These are phyloP conservation scores for Brienomyrus longianalis DNA, from an alignment of 2,113 vertebrate genomes.

Conservation along the genomic window DNA sequence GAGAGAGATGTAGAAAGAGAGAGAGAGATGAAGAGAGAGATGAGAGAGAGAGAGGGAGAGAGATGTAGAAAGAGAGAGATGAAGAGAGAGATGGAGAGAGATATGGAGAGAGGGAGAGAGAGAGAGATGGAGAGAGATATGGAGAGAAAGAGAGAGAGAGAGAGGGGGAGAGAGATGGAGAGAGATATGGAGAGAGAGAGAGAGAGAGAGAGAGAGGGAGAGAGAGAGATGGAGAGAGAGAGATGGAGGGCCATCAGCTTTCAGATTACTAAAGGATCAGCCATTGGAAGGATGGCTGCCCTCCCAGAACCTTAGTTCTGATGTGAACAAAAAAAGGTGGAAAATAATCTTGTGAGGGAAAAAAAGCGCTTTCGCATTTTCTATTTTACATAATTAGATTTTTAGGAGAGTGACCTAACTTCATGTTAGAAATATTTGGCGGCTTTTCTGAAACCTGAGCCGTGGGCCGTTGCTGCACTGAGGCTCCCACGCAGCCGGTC, in stretches of 20 bases:
- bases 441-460: constrained; percentile 2
- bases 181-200: background rate
- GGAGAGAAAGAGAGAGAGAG: background rate
- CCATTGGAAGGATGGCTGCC: background rate
- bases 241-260: background rate
- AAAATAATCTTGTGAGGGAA: background rate
- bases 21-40: no score
- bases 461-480: background rate
- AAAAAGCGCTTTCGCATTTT: background rate
- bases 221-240: background rate
- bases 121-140: no score
- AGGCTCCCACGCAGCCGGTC: background rate
- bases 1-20: background rate
- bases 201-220: background rate
- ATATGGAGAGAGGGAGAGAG: no score
- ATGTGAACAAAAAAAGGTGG: background rate
- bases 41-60: no score
- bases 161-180: background rate
- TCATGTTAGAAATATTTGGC: constrained; percentile 9
- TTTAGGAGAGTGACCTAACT: constrained; percentile 10
- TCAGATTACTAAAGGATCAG: background rate
- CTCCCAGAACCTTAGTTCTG: background rate
- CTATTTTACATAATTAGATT: constrained; percentile 9
- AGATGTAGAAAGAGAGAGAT: no score
- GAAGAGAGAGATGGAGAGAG: no score